Conservation (phyloP, 2,797 vertebrate species). For the Numenius phaeopus region DNA sequence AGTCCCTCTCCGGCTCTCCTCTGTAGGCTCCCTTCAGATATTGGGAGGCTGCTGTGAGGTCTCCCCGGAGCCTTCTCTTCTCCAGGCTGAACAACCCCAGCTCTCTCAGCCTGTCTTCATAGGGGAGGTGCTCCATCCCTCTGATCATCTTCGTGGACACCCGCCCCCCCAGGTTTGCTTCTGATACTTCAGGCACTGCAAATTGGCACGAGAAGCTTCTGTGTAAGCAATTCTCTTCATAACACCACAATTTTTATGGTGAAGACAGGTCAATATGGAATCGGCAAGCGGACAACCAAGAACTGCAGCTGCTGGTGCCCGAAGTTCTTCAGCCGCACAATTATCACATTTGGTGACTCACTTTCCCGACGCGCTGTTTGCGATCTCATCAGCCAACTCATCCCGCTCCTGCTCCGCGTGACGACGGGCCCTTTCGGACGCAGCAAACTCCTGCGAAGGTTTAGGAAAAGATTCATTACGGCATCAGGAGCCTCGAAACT, state of each 20-base stretch:
- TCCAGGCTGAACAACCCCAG: too few species aligned
- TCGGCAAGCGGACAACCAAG: neutral
- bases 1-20: too few species aligned
- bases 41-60: too few species aligned
- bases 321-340: neutral
- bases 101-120: too few species aligned
- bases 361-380: slow-evolving; percentile 97
- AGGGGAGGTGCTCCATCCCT: too few species aligned
- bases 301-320: neutral
- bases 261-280: neutral
- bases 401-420: slow-evolving; percentile 96
- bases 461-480: neutral
- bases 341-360: slow-evolving; percentile 73
- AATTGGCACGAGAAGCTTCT: too few species aligned
- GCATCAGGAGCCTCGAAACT: neutral
- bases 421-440: slow-evolving; percentile 91
- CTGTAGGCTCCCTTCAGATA: too few species aligned
- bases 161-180: too few species aligned
- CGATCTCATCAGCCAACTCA: slow-evolving; percentile 94
- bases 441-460: slow-evolving; percentile 88
- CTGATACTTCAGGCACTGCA: too few species aligned
- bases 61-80: too few species aligned
- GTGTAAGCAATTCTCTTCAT: too few species aligned
- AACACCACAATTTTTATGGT: neutral
- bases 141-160: too few species aligned